These are phyloP conservation scores for Drosophila cognata DNA, from an alignment of 2,888 invertebrate genomes.

Conservation along the genomic window DNA sequence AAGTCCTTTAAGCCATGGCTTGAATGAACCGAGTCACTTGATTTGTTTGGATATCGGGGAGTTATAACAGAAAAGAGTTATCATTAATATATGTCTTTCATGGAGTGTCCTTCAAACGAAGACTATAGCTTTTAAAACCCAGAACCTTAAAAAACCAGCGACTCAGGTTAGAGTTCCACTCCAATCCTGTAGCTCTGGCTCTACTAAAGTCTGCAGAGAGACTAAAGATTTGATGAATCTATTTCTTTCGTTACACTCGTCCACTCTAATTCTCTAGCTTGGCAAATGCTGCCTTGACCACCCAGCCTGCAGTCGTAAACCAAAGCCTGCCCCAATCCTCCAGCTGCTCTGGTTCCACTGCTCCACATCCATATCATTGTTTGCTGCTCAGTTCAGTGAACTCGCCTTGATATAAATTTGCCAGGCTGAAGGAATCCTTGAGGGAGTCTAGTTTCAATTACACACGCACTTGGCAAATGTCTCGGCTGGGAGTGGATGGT, in stretches of 20 bases:
- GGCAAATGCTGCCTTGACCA: background rate
- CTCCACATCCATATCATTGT: constrained; percentile 20
- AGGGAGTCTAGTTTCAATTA: constrained; percentile 73
- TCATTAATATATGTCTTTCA: background rate
- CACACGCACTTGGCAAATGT: constrained; percentile 75
- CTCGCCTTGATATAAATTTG: constrained; percentile 11
- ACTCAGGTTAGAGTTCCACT: background rate
- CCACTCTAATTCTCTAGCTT: background rate
- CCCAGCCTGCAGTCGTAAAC: background rate
- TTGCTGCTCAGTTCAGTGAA: constrained; percentile 19
- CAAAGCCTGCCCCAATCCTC: background rate
- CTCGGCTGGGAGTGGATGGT: background rate
- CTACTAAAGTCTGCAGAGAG: background rate
- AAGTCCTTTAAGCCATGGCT: background rate
- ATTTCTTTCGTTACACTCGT: background rate
- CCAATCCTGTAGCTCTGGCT: background rate
- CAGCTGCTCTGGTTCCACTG: background rate
- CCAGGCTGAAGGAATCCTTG: constrained; percentile 24
- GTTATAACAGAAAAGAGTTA: background rate
- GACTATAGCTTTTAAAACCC: background rate
- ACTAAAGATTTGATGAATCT: background rate
- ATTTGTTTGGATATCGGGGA: background rate
- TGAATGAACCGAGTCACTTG: background rate
- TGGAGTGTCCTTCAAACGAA: background rate
- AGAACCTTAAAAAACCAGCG: background rate